Evolutionary conservation across 2,113 vertebrate species (phyloP).

Genomic region (Oxyura jamaicensis): DNA sequence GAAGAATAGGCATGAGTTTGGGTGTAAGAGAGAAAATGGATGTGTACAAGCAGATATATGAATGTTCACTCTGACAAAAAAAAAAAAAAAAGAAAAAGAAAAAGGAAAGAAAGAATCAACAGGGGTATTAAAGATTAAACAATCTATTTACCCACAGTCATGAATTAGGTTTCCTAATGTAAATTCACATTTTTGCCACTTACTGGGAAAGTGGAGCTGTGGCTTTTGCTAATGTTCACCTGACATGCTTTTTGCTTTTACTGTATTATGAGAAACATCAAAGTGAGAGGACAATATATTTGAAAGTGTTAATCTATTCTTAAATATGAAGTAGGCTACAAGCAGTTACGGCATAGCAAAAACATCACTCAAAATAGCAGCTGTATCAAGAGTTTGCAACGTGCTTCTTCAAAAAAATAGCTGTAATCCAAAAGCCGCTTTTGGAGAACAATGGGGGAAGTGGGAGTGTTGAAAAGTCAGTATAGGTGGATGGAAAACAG

Average conservation of each 20-base stretch:
- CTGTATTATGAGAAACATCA: not conserved
- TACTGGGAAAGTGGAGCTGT: constrained; percentile 17
- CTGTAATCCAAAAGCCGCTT: constrained; percentile 10
- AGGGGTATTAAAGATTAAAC: not conserved
- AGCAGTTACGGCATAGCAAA: not conserved
- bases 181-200: constrained; percentile 25
- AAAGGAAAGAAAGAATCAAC: not conserved
- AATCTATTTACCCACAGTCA: not conserved
- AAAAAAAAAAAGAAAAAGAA: not conserved
- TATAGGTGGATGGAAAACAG: constrained; percentile 47
- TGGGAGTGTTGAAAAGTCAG: not conserved
- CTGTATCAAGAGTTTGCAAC: not conserved
- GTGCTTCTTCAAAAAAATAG: not conserved
- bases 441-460: not conserved
- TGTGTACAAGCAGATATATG: not conserved
- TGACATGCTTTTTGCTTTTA: constrained; percentile 28
- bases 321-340: not conserved
- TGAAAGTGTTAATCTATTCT: not conserved
- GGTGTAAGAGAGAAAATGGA: not conserved
- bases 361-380: constrained; percentile 8
- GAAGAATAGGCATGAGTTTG: not conserved
- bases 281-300: not conserved
- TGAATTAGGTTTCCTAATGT: constrained; percentile 14
- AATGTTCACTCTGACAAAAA: not conserved
- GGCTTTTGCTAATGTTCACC: constrained; percentile 44